Evolutionary conservation across 37 sponge, comb jelly and placozoan genomes (phyloP), one percentile per base, ranked within the genome.

Genomic region (Spongilla lacustris): DNA sequence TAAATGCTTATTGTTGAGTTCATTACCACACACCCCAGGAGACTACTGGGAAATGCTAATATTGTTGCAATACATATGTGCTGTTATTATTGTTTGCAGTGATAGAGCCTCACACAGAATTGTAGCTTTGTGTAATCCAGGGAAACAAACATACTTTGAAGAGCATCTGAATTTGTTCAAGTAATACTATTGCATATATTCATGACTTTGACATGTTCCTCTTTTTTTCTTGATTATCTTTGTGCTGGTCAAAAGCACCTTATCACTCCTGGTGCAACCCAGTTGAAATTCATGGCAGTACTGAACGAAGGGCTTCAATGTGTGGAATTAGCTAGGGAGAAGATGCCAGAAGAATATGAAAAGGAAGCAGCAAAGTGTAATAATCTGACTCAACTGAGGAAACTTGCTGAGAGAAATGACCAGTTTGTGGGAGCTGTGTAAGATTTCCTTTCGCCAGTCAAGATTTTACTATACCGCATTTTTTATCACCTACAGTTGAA

Each of bases 241-340:
- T 41, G 41, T 41, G 41, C 41, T 41, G 41, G 41, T 41, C 41
- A 6, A 41, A 41, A 13, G 69, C 81, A 58, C 81, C 81, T 67
- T 67, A 27, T 30, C 68, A 81, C 10, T 68, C 69, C 8, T 81
- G 74, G 74, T 5, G 31, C 5, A 83, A 83, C 33, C 83, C 83
- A 25, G 83, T 83, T 36, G 83, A 83, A 72, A 73, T 73, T 81
- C 25, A 81, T 81, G 82, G 27, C 74, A n/a, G 24, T 83, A 24
- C 26, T 83, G 25, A 83, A 83, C 83, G 2, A 71, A 36, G 83
- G 83, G 13, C 79, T 86, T 17, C 87, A 86, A 50, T 67, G 70
- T 69, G 80, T 86, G 22, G 87, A 73, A 5, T 13, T 86, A 2
- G 46, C 46, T 32, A 46, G 80, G 30, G 27, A 36, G 24, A 37